phyloP scores from a whole-genome alignment of 2,113 vertebrate species.

The Dinomys branickii region DNA sequence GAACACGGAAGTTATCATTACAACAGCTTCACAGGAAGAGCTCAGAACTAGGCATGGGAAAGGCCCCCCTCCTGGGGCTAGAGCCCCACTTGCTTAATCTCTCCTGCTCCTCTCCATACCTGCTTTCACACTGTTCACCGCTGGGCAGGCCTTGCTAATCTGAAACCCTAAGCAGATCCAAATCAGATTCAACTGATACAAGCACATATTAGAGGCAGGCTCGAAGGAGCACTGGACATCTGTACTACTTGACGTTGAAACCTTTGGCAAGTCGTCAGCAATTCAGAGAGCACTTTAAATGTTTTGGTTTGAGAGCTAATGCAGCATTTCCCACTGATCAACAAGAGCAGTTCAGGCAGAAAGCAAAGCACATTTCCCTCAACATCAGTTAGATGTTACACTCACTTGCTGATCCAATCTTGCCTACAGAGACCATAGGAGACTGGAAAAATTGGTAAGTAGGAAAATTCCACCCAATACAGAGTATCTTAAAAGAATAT shows the following conservation, averaged over 20 bases:
- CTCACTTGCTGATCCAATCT: background rate
- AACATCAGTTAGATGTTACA: conserved; percentile 25
- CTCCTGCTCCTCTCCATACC: background rate
- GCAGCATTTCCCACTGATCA: conserved; percentile 55
- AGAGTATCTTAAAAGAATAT: background rate
- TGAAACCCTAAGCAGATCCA: background rate
- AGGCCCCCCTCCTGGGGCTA: background rate
- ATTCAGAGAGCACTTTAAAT: conserved; percentile 51
- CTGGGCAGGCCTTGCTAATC: background rate
- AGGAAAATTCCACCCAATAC: background rate
- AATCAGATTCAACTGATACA: background rate
- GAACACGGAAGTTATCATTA: conserved; percentile 60
- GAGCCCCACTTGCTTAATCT: background rate
- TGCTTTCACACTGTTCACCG: background rate
- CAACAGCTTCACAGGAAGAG: conserved; percentile 50
- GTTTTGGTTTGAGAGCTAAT: conserved; percentile 63
- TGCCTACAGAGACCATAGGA: background rate
- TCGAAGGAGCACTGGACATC: background rate
- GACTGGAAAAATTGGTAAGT: conserved; percentile 66
- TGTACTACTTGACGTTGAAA: conserved; percentile 2
- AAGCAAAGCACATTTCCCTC: background rate
- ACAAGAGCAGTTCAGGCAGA: conserved; percentile 6
- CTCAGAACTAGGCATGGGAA: conserved; percentile 73
- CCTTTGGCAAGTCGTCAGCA: conserved; percentile 42
- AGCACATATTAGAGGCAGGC: background rate